Conservation (phyloP, 2,113 vertebrate genomes). For the Hemiprocne comata region DNA sequence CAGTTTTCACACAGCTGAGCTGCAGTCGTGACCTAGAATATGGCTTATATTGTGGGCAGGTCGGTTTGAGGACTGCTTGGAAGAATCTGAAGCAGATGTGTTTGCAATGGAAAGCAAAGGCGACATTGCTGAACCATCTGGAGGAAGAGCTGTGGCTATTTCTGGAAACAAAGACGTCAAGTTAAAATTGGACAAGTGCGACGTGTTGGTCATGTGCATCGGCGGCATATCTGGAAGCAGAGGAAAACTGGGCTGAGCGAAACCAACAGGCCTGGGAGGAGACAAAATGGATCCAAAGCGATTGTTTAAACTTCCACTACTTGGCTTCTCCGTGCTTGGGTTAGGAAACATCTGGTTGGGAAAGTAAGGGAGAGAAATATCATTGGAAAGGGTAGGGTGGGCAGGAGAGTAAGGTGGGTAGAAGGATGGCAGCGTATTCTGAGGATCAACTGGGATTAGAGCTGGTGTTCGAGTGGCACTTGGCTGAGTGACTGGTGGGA, state of each 20-base stretch:
- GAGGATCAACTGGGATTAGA: constrained; percentile 93
- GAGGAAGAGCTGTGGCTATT: constrained; percentile 93
- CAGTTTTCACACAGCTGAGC: constrained; percentile 87
- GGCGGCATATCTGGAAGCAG: constrained; percentile 94
- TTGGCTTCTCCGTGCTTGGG: constrained; percentile 90
- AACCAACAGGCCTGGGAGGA: constrained; percentile 93
- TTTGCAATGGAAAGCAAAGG: constrained; percentile 94
- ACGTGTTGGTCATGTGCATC: constrained; percentile 93
- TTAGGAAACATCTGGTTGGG: constrained; percentile 98
- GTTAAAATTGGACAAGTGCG: constrained; percentile 96
- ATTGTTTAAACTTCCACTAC: constrained; percentile 88
- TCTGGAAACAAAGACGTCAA: constrained; percentile 97
- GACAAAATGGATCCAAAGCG: constrained; percentile 98
- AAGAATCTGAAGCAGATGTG: constrained; percentile 90
- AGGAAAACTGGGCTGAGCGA: constrained; percentile 94
- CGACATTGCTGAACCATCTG: constrained; percentile 94
- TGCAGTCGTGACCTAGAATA: constrained; percentile 97
- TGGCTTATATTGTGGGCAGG: constrained; percentile 99
- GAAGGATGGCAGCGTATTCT: constrained; percentile 93
- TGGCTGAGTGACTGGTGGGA: constrained; percentile 92
- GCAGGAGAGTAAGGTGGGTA: constrained; percentile 97
- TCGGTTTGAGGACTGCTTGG: constrained; percentile 93
- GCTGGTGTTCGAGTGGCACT: constrained; percentile 89
- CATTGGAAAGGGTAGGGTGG: constrained; percentile 93
- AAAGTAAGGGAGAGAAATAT: constrained; percentile 96